These are phyloP conservation scores for Limnephilus rhombicus DNA, from an alignment of 2,888 invertebrate genomes.

Conservation along the genomic window DNA sequence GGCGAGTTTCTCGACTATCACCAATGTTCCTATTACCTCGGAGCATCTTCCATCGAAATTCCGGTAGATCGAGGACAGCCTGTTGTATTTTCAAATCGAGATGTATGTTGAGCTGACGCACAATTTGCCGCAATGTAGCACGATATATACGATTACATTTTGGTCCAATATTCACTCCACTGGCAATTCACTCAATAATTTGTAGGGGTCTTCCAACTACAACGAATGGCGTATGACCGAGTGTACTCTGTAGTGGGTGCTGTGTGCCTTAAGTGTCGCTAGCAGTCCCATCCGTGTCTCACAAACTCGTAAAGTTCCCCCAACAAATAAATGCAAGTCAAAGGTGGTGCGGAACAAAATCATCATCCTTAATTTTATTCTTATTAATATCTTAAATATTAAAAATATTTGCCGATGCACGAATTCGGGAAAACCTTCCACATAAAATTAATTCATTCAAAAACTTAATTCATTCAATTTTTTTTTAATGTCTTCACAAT, in stretches of 20 bases:
- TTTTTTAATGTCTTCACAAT: too few species aligned
- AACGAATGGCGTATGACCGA: not conserved
- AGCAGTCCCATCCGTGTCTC: conserved; percentile 12
- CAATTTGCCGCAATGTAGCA: not conserved
- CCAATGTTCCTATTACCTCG: too few species aligned
- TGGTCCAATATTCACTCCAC: not conserved
- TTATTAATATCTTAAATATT: not conserved
- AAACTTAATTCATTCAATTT: too few species aligned
- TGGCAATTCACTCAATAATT: conserved; percentile 9
- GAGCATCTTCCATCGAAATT: too few species aligned
- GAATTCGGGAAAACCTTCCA: not conserved
- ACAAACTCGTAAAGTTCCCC: conserved; percentile 36
- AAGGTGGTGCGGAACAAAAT: not conserved
- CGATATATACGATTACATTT: not conserved
- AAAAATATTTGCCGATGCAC: too few species aligned
- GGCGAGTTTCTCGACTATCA: too few species aligned
- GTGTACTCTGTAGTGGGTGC: not conserved
- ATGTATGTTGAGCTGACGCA: too few species aligned
- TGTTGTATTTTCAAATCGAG: too few species aligned
- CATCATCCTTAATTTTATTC: not conserved
- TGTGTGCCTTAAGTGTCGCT: conserved; percentile 27
- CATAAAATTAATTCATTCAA: too few species aligned
- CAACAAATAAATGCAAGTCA: conserved; percentile 35
- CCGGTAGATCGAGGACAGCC: too few species aligned
- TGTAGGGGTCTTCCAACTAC: not conserved